Base-by-base conservation (phyloP, 2,113 vertebrate genomes). In the Pollachius pollachius region DNA sequence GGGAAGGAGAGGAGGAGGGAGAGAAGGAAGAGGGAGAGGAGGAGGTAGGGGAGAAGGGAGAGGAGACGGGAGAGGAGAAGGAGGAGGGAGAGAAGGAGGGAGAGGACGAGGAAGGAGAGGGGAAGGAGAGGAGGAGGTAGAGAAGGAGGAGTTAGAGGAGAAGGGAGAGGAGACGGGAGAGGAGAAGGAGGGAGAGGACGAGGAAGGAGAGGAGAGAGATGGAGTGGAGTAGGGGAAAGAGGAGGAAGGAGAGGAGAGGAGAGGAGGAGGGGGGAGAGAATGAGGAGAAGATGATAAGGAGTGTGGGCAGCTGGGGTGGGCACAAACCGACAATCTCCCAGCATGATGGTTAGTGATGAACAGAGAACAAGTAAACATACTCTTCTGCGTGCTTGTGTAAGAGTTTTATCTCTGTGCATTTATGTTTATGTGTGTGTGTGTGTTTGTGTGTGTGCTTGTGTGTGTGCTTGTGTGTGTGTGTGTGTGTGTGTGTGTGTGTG, bases 231-330 rank as follows among this genome's bases (percentile, higher is more conserved):
- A 57, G 34, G 25, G 5, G 41, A 41, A 59, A 23, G 62, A 64
- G 62, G n/a, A 15, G 27, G 13, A 15, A 15, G 25, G 19, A 17
- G 62, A 65, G 19, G n/a, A n/a, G 57, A 80, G 19, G 60, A 60
- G 23, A 1, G 58, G 58, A 71, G 68, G 70, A 56, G 58, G 67
- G 68, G 61, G 52, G 66, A 72, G 41, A 30, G 57, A 59, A 64
- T 66, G 59, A 63, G 37, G 64, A 4, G 64, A 17, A 1, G 30
- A 34, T 52, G 64, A 37, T 34, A 52, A 73, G 72, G 76, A 73
- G 65, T 71, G 23, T 64, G 65, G 61, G 27, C 52, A 34, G 8
- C n/a, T 56, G 41, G 63, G 71, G 54, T 61, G 71, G 70, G 25
- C 3, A 30, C 65, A 74, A 64, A 69, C 27, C 37, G 61, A n/a